Conservation (phyloP, 2,888 invertebrate species). For the Chydorus sphaericus region DNA sequence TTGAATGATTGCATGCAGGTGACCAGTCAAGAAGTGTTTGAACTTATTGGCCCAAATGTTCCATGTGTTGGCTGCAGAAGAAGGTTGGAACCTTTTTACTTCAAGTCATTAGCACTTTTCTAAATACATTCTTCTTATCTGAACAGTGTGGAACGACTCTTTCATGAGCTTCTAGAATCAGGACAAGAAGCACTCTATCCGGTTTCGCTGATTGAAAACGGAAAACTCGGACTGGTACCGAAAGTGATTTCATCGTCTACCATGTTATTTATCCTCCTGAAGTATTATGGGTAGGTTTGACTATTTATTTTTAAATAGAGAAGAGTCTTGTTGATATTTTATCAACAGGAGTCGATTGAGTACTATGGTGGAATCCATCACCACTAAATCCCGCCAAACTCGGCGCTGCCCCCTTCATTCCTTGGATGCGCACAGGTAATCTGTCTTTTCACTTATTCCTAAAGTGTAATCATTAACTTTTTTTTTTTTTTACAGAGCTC, state of each 20-base stretch:
- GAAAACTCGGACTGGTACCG: constrained; percentile 61
- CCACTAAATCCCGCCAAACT: constrained; percentile 40
- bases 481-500: constrained; percentile 45
- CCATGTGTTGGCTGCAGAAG: constrained; percentile 88
- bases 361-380: constrained; percentile 14
- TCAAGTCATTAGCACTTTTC: no score
- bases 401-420: constrained; percentile 79
- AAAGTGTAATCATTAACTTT: constrained; percentile 66
- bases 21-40: constrained; percentile 63
- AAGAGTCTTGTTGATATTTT: constrained; percentile 8
- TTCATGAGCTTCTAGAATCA: constrained; percentile 67
- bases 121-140: constrained; percentile 6
- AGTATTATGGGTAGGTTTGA: constrained; percentile 61
- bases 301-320: constrained; percentile 9
- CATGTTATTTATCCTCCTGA: constrained; percentile 64
- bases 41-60: constrained; percentile 74
- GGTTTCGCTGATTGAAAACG: constrained; percentile 56
- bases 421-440: constrained; percentile 66
- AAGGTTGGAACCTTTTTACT: constrained; percentile 41
- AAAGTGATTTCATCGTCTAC: constrained; percentile 66
- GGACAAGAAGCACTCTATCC: constrained; percentile 80
- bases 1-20: constrained; percentile 66
- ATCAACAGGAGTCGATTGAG: constrained; percentile 14
- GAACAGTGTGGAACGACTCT: constrained; percentile 69
- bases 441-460: constrained; percentile 23